These are phyloP conservation scores for Strix occidentalis DNA, from an alignment of 2,797 vertebrate genomes.

Conservation along the genomic window DNA sequence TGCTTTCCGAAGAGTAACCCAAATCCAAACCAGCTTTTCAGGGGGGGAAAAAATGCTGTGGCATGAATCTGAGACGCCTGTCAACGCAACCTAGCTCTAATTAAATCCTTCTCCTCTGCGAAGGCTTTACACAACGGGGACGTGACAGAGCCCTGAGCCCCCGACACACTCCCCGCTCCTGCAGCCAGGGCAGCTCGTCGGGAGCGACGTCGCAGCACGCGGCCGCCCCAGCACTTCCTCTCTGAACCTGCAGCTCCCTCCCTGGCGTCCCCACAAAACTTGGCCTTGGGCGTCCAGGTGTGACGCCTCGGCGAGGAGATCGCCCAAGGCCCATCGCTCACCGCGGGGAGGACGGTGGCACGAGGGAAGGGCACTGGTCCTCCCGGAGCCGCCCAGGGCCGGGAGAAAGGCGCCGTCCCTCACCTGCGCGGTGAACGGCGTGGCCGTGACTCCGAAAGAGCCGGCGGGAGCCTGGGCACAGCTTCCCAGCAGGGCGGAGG, in stretches of 20 bases:
- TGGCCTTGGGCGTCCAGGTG: neutral
- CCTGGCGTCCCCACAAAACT: neutral
- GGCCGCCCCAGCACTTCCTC: neutral
- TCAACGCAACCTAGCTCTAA: neutral
- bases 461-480: neutral
- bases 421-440: too few species aligned
- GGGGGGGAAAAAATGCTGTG: neutral
- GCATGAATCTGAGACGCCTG: neutral
- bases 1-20: neutral
- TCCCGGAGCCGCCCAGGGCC: neutral
- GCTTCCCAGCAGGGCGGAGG: neutral
- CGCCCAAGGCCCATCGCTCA: neutral
- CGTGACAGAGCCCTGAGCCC: neutral
- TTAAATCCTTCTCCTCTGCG: neutral
- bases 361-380: neutral
- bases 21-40: neutral
- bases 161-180: too few species aligned
- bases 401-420: neutral
- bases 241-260: neutral
- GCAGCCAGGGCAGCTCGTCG: too few species aligned
- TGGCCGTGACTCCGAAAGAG: accelerated
- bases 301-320: neutral
- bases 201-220: accelerated
- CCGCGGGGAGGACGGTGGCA: neutral
- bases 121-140: neutral